Evolutionary conservation across 2,797 vertebrate species (phyloP).

Genomic region (Siniperca undulata): DNA sequence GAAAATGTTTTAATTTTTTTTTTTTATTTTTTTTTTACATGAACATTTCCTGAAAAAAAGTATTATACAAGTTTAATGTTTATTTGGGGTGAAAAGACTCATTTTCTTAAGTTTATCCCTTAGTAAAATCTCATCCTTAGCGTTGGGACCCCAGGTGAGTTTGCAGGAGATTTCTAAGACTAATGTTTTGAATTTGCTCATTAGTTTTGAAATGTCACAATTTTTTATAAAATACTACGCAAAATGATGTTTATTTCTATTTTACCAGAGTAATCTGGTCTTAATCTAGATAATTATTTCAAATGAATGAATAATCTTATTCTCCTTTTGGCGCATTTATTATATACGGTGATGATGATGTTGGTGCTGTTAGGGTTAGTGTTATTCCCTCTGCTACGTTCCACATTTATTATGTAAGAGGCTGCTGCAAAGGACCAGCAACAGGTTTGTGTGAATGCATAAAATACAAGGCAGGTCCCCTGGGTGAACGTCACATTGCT

Average conservation of each 20-base stretch:
- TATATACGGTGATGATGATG: constrained; percentile 8
- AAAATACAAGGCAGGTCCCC: constrained; percentile 67
- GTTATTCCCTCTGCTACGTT: constrained; percentile 48
- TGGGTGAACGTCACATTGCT: constrained; percentile 43
- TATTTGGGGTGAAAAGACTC: not conserved
- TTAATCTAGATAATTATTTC: constrained; percentile 1
- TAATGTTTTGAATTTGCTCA: not conserved
- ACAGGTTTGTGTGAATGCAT: constrained; percentile 65
- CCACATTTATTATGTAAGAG: constrained; percentile 55
- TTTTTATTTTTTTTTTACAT: too few relatives aligned
- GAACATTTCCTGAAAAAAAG: too few relatives aligned
- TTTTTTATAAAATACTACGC: not conserved
- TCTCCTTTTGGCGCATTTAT: constrained; percentile 16
- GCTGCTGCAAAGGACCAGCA: constrained; percentile 41
- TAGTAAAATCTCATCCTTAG: not conserved
- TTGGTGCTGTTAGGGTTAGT: constrained; percentile 30
- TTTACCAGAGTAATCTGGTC: not conserved
- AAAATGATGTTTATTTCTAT: not conserved
- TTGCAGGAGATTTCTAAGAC: not conserved
- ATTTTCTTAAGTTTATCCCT: not conserved
- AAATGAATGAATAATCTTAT: constrained; percentile 9
- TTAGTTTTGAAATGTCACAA: not conserved
- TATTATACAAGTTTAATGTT: not conserved
- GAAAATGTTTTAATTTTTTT: not conserved
- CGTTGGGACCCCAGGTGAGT: not conserved